Base-by-base conservation (phyloP, 1,140 invertebrate genomes). In the Pygmarrhopalites habei region DNA sequence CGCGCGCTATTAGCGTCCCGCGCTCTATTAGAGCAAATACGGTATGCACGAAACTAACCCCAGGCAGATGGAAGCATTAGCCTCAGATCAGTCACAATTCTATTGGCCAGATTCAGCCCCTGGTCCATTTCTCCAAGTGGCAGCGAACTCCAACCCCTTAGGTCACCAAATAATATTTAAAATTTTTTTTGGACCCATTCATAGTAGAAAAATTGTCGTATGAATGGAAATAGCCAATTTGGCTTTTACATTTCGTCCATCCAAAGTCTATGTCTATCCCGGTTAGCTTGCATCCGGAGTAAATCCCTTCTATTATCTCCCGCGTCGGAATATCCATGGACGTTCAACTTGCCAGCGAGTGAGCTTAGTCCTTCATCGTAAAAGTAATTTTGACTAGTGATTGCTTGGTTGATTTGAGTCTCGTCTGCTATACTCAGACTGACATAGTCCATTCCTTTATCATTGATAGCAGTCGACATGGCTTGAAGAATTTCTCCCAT, bases 201-300 rank as follows among this genome's bases (percentile, higher is more conserved):
- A n/a, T n/a, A n/a, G n/a, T n/a, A n/a, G n/a, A n/a, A n/a, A n/a
- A n/a, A n/a, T n/a, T n/a, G n/a, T n/a, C n/a, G n/a, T n/a, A n/a
- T n/a, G n/a, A n/a, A n/a, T n/a, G n/a, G n/a, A n/a, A n/a, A n/a
- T n/a, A n/a, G n/a, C n/a, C n/a, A n/a, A n/a, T n/a, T n/a, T n/a
- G n/a, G n/a, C n/a, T n/a, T 29, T 55, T 62, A 70, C 68, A 70
- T 61, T 63, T 70, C 68, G 46, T 67, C 60, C 68, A 70, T 70
- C 68, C 68, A 70, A 1, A 70, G 41, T 19, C 23, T 15, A 52
- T 70, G 68, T 7, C 60, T 55, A 35, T 60, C 65, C 19, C 23
- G 58, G 26, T 58, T 28, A 25, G 53, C 44, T 4, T 55, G 39
- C 1, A 32, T 57, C 26, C 44, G 60, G 0, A 67, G 41, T n/a